Conservation (phyloP, 2,113 vertebrate genomes). For the Tragulus kanchil region DNA sequence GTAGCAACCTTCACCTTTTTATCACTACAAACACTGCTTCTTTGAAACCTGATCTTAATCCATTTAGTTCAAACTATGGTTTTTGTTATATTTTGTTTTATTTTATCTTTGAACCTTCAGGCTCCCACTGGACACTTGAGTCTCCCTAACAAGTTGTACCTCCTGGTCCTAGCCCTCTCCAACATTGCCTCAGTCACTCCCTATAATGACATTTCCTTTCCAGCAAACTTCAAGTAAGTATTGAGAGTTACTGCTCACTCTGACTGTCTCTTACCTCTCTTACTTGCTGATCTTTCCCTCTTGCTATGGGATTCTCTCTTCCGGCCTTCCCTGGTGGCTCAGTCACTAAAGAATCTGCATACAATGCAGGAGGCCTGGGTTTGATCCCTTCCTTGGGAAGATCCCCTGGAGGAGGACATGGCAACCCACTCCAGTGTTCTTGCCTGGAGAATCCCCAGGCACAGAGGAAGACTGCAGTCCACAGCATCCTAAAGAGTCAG, state of each 20-base stretch:
- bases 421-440: too few species aligned
- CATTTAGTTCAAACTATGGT: neutral
- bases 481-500: too few species aligned
- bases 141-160: neutral
- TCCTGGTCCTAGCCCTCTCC: neutral
- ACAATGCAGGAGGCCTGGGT: too few species aligned
- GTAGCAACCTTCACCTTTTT: neutral
- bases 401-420: too few species aligned
- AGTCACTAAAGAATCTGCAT: too few species aligned
- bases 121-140: neutral
- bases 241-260: neutral
- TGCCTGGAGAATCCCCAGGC: too few species aligned
- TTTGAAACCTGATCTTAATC: neutral
- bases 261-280: neutral
- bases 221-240: neutral
- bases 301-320: neutral
- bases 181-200: neutral
- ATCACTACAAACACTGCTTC: neutral
- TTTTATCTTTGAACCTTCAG: neutral
- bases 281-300: neutral
- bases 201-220: neutral
- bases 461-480: too few species aligned
- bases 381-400: too few species aligned
- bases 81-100: neutral
- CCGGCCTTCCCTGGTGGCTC: accelerated